A percentile compares a stretch with the other conserved stretches of the same genome.
These are phyloP conservation scores for Drosophila jambulina DNA, from an alignment of 1,140 invertebrate genomes.

Conservation along the genomic window DNA sequence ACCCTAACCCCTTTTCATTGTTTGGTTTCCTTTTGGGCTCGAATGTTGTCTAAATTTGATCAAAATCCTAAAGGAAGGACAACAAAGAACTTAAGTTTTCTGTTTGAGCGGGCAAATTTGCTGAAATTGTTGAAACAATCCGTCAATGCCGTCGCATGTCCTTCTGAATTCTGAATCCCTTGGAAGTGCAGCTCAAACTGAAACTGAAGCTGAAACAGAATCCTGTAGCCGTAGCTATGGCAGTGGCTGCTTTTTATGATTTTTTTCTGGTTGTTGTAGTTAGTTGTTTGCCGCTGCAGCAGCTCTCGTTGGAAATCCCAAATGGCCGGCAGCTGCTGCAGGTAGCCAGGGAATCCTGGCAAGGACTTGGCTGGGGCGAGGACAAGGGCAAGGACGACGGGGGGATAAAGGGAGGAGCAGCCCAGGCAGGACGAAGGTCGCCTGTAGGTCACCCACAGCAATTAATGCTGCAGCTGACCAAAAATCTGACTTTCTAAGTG, in stretches of 20 bases:
- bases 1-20: not conserved
- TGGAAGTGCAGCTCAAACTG: slow-evolving; percentile 17
- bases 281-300: slow-evolving; percentile 24
- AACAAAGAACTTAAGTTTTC: slow-evolving; percentile 37
- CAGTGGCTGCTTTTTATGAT: slow-evolving; percentile 5
- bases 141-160: slow-evolving; percentile 47
- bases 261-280: not conserved
- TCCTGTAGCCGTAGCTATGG: not conserved
- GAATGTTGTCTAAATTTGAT: slow-evolving; percentile 53
- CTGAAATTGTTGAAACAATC: slow-evolving; percentile 51
- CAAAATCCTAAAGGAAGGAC: slow-evolving; percentile 17
- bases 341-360: slow-evolving; percentile 35
- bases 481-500: not conserved
- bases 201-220: slow-evolving; percentile 6
- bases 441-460: slow-evolving; percentile 34
- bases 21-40: slow-evolving; percentile 17
- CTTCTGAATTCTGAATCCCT: slow-evolving; percentile 29
- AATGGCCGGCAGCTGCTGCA: slow-evolving; percentile 41
- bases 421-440: slow-evolving; percentile 31
- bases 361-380: slow-evolving; percentile 24
- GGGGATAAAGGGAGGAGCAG: not conserved
- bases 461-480: slow-evolving; percentile 39
- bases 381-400: slow-evolving; percentile 16
- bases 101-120: slow-evolving; percentile 52
- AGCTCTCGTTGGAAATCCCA: slow-evolving; percentile 18